Base-by-base conservation (phyloP, 2,888 invertebrate species). In the Pseudanteris insignis region DNA sequence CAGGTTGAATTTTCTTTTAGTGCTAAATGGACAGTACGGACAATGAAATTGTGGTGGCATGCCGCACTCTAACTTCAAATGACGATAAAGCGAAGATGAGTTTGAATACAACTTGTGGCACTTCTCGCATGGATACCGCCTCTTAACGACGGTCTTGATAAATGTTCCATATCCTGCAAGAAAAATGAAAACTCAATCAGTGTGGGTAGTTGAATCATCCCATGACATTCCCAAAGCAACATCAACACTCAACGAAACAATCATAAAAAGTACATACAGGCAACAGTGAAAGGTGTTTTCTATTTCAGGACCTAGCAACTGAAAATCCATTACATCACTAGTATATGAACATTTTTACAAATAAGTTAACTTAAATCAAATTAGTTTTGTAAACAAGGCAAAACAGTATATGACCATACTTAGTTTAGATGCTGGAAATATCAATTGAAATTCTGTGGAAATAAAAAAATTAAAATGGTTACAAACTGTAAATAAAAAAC, bases 21-120 rank as follows among this genome's bases (percentile, higher is more conserved):
- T 73, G 34, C 73, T 73, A 67, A 76, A 77, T 34, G 67, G 69
- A 55, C 81, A 81, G 59, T 76, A 74, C 1, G 76, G 75, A 53
- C 81, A 81, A 38, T 71, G 72, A 50, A 78, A 80, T 47, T 73
- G 71, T 1, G 80, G 80, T n/a, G 71, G 73, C 54, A 74, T 75
- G 8, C 81, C 81, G 60, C 81, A 81, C 64, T 81, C 81, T 48
- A 76, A 71, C 53, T 73, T 73, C 51, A 77, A 62, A 65, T 81
- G 81, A 24, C 79, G 74, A 14, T 71, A 68, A 29, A 81, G 76
- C 41, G 86, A 86, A 1, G 86, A 84, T 65, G 84, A 83, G 55
- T 84, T 82, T 61, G 84, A 80, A 72, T 86, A 86, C 60, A 82
- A 83, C 78, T 84, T 86, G 68, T 81, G 81, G 68, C 86, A 86